Conservation (phyloP, 2,888 invertebrate species). For the Chrysolina americana region DNA sequence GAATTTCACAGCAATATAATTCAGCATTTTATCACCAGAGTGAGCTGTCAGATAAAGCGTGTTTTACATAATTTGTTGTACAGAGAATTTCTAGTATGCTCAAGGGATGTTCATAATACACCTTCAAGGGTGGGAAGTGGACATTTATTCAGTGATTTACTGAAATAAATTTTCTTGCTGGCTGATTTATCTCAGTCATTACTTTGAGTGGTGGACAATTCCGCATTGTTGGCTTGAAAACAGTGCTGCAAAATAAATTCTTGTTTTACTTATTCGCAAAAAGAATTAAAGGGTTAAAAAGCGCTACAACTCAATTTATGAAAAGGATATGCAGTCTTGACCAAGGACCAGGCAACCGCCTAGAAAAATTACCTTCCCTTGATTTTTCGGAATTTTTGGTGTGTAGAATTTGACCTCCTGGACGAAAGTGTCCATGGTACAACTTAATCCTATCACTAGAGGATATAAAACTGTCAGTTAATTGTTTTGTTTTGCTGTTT, state of each 20-base stretch:
- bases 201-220: conserved; percentile 22
- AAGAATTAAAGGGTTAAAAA: no score
- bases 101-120: conserved; percentile 44
- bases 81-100: conserved; percentile 42
- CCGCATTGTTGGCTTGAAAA: not conserved
- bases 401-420: no score
- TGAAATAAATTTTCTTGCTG: conserved; percentile 33
- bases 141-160: conserved; percentile 44
- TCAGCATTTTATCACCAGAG: conserved; percentile 49
- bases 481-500: no score
- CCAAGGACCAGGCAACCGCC: no score
- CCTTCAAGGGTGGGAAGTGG: conserved; percentile 43
- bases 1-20: conserved; percentile 52
- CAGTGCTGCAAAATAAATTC: not conserved
- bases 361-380: no score
- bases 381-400: no score
- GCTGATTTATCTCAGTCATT: conserved; percentile 35
- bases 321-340: no score
- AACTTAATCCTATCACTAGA: no score
- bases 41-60: conserved; percentile 44
- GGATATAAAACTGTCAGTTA: no score
- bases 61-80: conserved; percentile 48
- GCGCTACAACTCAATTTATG: no score
- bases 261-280: no score
- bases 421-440: no score